phyloP scores from a whole-genome alignment of 2,888 invertebrate genomes.

The Hydropsyche betteni region DNA sequence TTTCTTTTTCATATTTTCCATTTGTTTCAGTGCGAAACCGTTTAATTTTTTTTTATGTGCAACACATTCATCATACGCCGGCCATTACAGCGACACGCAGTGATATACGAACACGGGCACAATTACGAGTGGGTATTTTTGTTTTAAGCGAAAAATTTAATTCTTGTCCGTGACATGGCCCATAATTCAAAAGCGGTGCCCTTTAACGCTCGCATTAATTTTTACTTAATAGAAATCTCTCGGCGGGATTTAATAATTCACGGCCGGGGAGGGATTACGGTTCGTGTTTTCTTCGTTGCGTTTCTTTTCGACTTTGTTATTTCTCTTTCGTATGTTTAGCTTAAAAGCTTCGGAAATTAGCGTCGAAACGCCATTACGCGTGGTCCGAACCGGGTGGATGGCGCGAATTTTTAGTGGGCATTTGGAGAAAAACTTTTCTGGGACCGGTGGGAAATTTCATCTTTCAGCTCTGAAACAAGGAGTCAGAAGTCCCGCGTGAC shows the following conservation, averaged over 20 bases:
- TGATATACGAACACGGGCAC: not conserved
- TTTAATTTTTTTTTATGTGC: not conserved
- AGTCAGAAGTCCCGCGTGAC: slow-evolving; percentile 39
- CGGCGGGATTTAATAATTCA: slow-evolving; percentile 19
- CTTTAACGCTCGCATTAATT: slow-evolving; percentile 20
- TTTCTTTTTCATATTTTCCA: too few relatives aligned
- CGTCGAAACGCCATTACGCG: not conserved
- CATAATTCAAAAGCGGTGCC: slow-evolving; percentile 13
- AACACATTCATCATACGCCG: slow-evolving; percentile 15
- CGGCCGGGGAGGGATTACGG: not conserved
- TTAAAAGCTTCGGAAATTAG: slow-evolving; percentile 33
- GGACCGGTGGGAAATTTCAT: slow-evolving; percentile 11
- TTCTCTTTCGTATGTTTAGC: slow-evolving; percentile 8
- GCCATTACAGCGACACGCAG: slow-evolving; percentile 3
- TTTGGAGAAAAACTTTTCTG: slow-evolving; percentile 28
- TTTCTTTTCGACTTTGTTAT: not conserved
- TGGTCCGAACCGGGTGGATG: not conserved
- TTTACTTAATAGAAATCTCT: slow-evolving; percentile 27
- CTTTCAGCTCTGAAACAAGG: slow-evolving; percentile 33
- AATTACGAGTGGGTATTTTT: too few relatives aligned
- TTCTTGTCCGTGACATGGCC: slow-evolving; percentile 9
- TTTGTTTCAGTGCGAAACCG: too few relatives aligned
- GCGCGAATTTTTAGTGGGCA: slow-evolving; percentile 34
- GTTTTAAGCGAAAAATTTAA: not conserved
- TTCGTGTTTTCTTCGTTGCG: too few relatives aligned